A percentile compares a stretch with the other conserved stretches of the same genome.
phyloP scores from a whole-genome alignment of 2,113 vertebrate genomes.

The Bungarus multicinctus region DNA sequence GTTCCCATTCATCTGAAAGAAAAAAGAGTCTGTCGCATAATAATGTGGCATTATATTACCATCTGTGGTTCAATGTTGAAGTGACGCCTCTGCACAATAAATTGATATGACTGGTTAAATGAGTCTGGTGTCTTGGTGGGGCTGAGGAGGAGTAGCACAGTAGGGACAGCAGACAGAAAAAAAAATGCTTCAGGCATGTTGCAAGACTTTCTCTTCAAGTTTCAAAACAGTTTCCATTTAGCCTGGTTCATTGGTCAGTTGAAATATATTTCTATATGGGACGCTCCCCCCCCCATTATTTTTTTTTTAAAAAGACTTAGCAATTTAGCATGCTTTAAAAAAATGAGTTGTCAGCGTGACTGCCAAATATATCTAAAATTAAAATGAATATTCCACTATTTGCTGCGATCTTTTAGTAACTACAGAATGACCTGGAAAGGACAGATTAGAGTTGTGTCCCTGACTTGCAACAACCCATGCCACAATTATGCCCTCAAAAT shows the following conservation, averaged over 20 bases:
- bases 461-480: background rate
- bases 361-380: background rate
- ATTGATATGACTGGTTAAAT: background rate
- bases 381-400: background rate
- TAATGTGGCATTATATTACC: background rate
- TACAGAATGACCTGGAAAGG: background rate
- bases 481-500: background rate
- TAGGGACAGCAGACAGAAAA: background rate
- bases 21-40: background rate
- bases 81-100: background rate
- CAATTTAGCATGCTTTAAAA: background rate
- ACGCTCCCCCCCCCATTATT: background rate
- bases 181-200: background rate
- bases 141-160: background rate
- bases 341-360: background rate
- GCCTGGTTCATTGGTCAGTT: background rate
- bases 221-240: background rate
- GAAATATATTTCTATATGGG: background rate
- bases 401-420: background rate
- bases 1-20: background rate
- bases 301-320: background rate
- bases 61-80: background rate
- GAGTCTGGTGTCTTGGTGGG: background rate
- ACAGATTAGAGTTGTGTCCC: background rate
- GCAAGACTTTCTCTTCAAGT: background rate